phyloP scores from a whole-genome alignment of 2,113 vertebrate genomes.

The Python bivittatus region DNA sequence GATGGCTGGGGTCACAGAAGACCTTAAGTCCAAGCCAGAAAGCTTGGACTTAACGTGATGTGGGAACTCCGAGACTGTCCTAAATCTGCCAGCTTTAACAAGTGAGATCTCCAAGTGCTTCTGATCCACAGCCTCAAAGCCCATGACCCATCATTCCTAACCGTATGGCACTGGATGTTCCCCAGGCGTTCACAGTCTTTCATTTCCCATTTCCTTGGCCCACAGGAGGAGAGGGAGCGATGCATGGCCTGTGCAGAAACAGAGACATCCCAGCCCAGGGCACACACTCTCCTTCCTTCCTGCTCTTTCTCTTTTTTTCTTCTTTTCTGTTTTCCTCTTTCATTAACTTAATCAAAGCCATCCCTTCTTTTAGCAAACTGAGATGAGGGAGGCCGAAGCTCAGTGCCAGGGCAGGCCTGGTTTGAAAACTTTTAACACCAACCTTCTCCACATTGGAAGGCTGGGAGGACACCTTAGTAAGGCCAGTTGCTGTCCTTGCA shows the following conservation, averaged over 20 bases:
- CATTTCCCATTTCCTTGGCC: constrained; percentile 4
- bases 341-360: constrained; percentile 32
- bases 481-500: neutral
- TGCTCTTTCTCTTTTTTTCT: neutral
- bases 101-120: neutral
- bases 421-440: neutral
- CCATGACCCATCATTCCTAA: neutral
- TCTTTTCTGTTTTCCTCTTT: neutral
- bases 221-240: constrained; percentile 7
- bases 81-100: neutral
- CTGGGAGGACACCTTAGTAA: neutral
- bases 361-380: neutral
- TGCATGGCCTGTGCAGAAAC: constrained; percentile 7
- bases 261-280: neutral
- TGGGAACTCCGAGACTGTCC: neutral
- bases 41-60: neutral
- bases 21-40: neutral
- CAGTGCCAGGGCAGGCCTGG: neutral
- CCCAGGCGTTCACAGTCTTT: neutral
- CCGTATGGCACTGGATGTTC: neutral
- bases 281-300: neutral
- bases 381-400: neutral
- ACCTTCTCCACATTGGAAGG: neutral
- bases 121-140: neutral
- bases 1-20: neutral